Base-by-base conservation (phyloP, 2,888 invertebrate genomes). In the Myopa testacea region DNA sequence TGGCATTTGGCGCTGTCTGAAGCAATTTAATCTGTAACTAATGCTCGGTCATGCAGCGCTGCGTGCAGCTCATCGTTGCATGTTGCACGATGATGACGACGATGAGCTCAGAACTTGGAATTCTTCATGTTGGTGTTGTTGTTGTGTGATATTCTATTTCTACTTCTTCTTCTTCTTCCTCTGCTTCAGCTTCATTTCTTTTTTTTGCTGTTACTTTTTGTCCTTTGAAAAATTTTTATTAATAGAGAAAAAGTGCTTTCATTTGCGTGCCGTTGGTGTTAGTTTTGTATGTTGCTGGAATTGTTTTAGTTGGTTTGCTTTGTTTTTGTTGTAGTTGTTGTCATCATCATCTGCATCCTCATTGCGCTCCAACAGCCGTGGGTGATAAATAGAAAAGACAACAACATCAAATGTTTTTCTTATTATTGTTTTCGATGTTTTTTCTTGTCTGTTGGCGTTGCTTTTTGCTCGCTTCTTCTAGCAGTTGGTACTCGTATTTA, bases 361-460 rank as follows among this genome's bases (percentile, higher is more conserved):
- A 58, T 16, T 26, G 71, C 16, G 63, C 12, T 8, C 26, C 67
- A 37, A 52, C 50, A 55, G 75, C 75, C 75, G 75, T 75, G 75
- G 75, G 75, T 77, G 77, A 67, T 72, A 78, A 69, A 78, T 69
- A 76, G 77, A 14, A 76, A 70, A 52, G 74, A 37, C 38, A 71
- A 77, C 77, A 26, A 73, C 40, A 70, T 70, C 74, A 58, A 40
- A 34, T 55, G 77, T 34, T 38, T 26, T 52, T 69, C n/a, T 4
- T 67, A 16, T 8, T 69, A 4, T 58, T 70, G 6, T 55, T 52
- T 4, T 55, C 6, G 10, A 14, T 71, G 45, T 55, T 12, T 12
- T 37, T 52, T 55, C 16, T 34, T 14, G 34, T 52, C 26, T 14
- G 34, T 52, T 14, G 26, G 10, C 12, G 45, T 45, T 45, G 37